Evolutionary conservation across 2,888 invertebrate species (phyloP).

Genomic region (Omphaloscelis lunosa): DNA sequence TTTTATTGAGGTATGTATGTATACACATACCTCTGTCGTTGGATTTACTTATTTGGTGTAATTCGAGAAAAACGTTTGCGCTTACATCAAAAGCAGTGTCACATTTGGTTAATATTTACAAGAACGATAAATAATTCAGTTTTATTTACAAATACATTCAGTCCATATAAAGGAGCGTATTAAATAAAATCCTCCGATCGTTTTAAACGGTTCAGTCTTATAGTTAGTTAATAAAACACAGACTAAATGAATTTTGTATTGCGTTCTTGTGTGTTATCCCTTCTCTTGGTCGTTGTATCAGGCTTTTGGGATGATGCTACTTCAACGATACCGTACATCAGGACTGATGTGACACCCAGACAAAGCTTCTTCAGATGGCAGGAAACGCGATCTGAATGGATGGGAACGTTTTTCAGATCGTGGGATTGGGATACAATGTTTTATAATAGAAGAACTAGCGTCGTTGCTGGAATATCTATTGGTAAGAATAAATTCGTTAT

Average conservation of each 20-base stretch:
- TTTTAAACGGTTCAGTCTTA: too few species aligned
- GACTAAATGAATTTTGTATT: constrained; percentile 28
- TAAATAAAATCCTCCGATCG: too few species aligned
- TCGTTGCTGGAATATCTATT: constrained; percentile 67
- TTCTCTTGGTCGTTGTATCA: not conserved
- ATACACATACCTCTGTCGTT: not conserved
- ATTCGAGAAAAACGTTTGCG: constrained; percentile 9
- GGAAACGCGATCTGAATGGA: constrained; percentile 18
- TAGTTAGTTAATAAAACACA: not conserved
- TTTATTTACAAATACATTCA: constrained; percentile 34
- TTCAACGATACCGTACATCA: rapidly evolving
- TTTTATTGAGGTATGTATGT: not conserved
- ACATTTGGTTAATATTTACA: constrained; percentile 12
- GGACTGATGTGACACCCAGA: not conserved
- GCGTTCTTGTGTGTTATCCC: not conserved
- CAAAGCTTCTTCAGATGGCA: constrained; percentile 67
- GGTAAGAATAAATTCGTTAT: constrained; percentile 53
- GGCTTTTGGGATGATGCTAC: constrained; percentile 43
- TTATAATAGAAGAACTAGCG: constrained; percentile 37
- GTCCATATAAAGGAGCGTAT: constrained; percentile 15
- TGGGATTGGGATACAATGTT: constrained; percentile 51
- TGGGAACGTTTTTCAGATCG: not conserved
- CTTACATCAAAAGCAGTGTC: not conserved
- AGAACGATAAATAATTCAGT: not conserved
- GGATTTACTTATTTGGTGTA: constrained; percentile 19